These are phyloP conservation scores for Pheosia gnoma DNA, from an alignment of 2,888 invertebrate species.

Conservation along the genomic window DNA sequence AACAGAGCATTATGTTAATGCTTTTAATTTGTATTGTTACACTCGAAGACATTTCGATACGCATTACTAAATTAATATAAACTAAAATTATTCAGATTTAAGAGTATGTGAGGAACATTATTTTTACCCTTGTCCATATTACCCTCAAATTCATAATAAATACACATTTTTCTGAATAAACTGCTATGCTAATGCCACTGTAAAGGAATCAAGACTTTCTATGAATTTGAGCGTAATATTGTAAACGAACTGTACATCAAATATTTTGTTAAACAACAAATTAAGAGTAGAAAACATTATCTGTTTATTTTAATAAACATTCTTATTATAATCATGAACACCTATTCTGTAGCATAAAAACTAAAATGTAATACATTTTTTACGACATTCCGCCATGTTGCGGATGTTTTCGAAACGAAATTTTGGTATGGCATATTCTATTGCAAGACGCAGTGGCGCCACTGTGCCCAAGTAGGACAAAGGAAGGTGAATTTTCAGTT, in stretches of 20 bases:
- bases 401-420: no score
- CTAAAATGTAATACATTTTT: not conserved
- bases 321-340: slow-evolving; percentile 1
- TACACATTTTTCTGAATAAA: no score
- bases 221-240: no score
- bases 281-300: no score
- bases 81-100: slow-evolving; percentile 27
- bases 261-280: no score
- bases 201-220: no score
- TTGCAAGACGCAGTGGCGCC: no score
- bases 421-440: no score
- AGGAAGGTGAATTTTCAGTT: no score
- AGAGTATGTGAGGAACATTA: slow-evolving; percentile 40
- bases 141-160: not conserved
- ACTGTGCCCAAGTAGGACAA: no score
- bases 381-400: not conserved
- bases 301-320: not conserved
- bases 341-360: not conserved
- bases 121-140: slow-evolving; percentile 20
- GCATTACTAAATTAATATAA: slow-evolving; percentile 25
- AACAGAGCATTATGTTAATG: slow-evolving; percentile 15
- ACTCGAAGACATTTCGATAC: slow-evolving; percentile 20
- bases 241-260: no score
- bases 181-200: no score
- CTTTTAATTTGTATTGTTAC: slow-evolving; percentile 17